Base-by-base conservation (phyloP, 2,888 invertebrate species). In the Trissolcus brochymenae region DNA sequence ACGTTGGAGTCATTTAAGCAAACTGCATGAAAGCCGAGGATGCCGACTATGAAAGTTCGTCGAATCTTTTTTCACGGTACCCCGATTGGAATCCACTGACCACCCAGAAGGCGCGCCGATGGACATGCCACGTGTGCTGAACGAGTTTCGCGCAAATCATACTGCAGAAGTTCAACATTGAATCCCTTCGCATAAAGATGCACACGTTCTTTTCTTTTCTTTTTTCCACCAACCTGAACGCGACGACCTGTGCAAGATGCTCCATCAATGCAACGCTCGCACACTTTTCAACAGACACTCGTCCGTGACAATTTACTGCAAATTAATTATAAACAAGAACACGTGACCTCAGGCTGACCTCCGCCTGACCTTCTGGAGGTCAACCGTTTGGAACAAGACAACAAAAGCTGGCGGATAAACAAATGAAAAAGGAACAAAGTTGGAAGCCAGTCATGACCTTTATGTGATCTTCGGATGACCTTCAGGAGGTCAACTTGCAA, bases 51-150 rank as follows among this genome's bases (percentile, higher is more conserved):
- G 73, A 46, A 71, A 59, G 64, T 79, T 73, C 70, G 70, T 59
- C 76, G 79, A 71, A 79, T 73, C 70, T 65, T 50, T 64, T 73
- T 75, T 68, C 75, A 70, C 46, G 67, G 78, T 75, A 64, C 72
- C 75, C 55, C 81, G 77, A 82, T 83, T 84, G 86, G 85, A 86
- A 86, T 86, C 80, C 83, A 79, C 81, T 82, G 86, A 78, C 86
- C 86, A 86, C 86, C 86, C 86, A 86, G 84, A 83, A 81, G 78
- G 80, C 77, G 79, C 78, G 80, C 75, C 78, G 78, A 79, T 81
- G 82, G 79, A 82, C 81, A 82, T 82, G 79, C 83, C 81, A 79
- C 76, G 82, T 81, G 81, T 79, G 82, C 78, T 74, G 71, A 74
- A 70, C 77, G 70, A 77, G 73, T 75, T 77, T 72, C 46, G 73